These are phyloP conservation scores for Enteromius afrohamiltoni DNA, from an alignment of 2,797 vertebrate species.

Conservation along the genomic window DNA sequence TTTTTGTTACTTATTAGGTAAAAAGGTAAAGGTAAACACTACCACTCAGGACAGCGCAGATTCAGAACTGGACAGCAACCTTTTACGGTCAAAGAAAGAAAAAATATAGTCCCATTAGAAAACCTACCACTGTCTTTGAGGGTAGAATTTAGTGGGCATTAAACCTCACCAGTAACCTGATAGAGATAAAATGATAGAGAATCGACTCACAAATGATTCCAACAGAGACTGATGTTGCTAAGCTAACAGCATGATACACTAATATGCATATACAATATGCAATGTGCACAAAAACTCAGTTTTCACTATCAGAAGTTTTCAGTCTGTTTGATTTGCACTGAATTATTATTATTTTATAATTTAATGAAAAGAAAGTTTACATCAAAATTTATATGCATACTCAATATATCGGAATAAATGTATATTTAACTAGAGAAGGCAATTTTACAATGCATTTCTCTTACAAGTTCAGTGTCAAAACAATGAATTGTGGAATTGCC, in stretches of 20 bases:
- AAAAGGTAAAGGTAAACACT: background rate
- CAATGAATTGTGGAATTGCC: background rate
- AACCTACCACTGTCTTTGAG: background rate
- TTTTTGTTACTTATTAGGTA: background rate
- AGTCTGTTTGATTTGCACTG: background rate
- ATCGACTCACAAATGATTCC: background rate
- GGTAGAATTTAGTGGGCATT: background rate
- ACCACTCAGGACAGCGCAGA: background rate
- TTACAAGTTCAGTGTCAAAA: background rate
- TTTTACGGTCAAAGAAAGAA: background rate
- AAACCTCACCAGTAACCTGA: background rate
- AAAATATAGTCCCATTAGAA: background rate
- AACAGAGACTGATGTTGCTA: background rate
- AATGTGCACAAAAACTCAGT: background rate
- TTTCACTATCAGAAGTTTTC: too few relatives aligned
- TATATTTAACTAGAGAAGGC: background rate
- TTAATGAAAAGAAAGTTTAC: background rate
- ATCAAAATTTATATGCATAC: background rate
- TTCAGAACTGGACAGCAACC: slow-evolving; percentile 66
- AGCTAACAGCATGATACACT: background rate
- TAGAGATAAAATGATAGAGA: too few relatives aligned
- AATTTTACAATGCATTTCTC: background rate
- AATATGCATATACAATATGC: background rate
- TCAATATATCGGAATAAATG: background rate
- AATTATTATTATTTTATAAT: background rate